A percentile compares a stretch with the other conserved stretches of the same genome.
Conservation (phyloP, 2,797 vertebrate species). For the Rhinogobio ventralis region DNA sequence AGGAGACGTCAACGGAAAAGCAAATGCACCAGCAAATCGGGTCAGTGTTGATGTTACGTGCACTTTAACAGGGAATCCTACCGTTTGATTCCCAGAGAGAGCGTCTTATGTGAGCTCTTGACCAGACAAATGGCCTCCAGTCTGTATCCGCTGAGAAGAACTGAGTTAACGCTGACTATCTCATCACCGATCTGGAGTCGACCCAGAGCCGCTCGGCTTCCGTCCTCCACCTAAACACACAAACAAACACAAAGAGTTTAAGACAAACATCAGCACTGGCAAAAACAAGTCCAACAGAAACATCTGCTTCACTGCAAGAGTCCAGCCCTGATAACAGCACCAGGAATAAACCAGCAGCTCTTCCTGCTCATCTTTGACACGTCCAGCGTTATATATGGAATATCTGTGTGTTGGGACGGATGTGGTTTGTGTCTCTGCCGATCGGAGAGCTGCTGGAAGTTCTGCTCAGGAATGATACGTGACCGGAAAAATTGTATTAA, state of each 20-base stretch:
- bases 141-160: slow-evolving; percentile 85
- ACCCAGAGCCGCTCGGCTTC: slow-evolving; percentile 80
- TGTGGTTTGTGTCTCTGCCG: slow-evolving; percentile 1
- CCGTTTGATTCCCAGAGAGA: slow-evolving; percentile 87
- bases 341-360: neutral
- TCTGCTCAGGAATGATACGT: slow-evolving; percentile 46
- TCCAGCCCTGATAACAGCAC: neutral
- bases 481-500: neutral
- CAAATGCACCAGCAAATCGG: neutral
- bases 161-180: slow-evolving; percentile 86
- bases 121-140: slow-evolving; percentile 92
- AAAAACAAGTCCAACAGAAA: neutral
- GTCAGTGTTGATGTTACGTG: neutral
- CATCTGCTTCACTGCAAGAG: neutral
- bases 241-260: slow-evolving; percentile 13
- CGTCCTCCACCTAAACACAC: slow-evolving; percentile 85
- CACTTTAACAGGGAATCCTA: slow-evolving; percentile 59
- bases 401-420: neutral
- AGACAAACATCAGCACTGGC: neutral
- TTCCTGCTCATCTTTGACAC: neutral
- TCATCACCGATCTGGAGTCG: slow-evolving; percentile 86
- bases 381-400: neutral
- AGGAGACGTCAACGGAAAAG: neutral
- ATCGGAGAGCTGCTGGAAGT: slow-evolving; percentile 28
- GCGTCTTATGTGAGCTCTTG: slow-evolving; percentile 85